Base-by-base conservation (phyloP, 2,797 vertebrate species). In the Balearica regulorum region DNA sequence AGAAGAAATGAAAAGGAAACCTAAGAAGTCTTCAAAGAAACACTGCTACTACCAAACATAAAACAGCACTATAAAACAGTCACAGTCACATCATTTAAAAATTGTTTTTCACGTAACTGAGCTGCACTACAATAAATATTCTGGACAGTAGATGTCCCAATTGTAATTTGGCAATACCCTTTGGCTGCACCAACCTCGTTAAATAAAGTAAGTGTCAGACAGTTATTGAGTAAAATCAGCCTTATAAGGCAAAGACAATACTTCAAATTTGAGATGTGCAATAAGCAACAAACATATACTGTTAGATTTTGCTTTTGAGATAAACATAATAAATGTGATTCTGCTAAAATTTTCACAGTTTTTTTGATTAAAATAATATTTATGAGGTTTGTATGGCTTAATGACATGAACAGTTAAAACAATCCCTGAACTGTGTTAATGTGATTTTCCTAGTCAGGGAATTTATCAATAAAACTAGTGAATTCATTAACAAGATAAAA, bases 11-110 rank as follows among this genome's bases (percentile, higher is more conserved):
- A 70, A 84, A 93, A 88, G 25, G 89, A 96, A 89, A 94, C 46
- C 44, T 66, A 91, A 94, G 87, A 94, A 89, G 48, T 79, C 90
- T 94, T 96, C 94, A 96, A 90, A 97, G 91, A 84, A 94, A 57
- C 4, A 60, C 55, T 60, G 60, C 77, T 94, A 75, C 66, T 69
- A 90, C n/a, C 16, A 71, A 89, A 83, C 5, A 12, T 87, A 87
- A 96, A 94, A 66, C 79, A 93, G 31, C 28, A 66, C 44, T 51
- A 83, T 93, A 90, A 95, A 97, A 84, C 77, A 90, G 73, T 95
- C 93, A 75, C 25, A 68, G 22, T 61, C 88, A 92, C 76, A 70
- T 85, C 1, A 93, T 96, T 94, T 72, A 44, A 54, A 91, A 91
- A 61, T 81, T 91, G 58, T 93, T 96, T 94, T 95, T 81, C 66